A percentile compares a stretch with the other conserved stretches of the same genome.
Conservation (phyloP, 1,140 invertebrate genomes). For the Yoshiicerus persimilis region DNA sequence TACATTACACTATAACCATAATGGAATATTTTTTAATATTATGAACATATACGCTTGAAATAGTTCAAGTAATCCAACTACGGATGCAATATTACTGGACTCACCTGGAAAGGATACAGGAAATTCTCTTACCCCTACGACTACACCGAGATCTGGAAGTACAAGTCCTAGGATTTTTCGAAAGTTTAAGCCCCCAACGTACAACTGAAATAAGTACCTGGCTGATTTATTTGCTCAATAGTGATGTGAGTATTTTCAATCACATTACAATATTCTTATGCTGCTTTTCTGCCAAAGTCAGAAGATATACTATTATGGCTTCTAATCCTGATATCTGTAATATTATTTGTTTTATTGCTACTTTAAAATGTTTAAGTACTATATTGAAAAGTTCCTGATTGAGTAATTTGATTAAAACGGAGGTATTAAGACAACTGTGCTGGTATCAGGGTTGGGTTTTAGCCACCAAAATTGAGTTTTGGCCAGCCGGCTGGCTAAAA, state of each 20-base stretch:
- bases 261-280: neutral
- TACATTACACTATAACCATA: neutral
- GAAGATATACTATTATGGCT: neutral
- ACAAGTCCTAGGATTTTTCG: slow-evolving; percentile 32
- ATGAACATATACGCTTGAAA: neutral
- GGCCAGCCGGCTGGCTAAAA: too few relatives aligned
- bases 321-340: neutral
- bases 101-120: neutral
- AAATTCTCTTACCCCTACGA: neutral
- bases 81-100: neutral
- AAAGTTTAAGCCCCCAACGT: slow-evolving; percentile 41
- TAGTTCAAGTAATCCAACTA: neutral
- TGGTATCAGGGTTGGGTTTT: too few relatives aligned
- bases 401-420: too few relatives aligned
- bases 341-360: neutral
- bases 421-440: too few relatives aligned
- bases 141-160: neutral
- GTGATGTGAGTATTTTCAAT: neutral
- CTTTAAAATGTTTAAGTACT: too few relatives aligned
- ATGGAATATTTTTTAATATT: neutral
- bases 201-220: neutral
- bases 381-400: too few relatives aligned
- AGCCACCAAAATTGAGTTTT: too few relatives aligned
- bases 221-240: neutral
- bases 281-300: neutral